These are phyloP conservation scores for Danionella cerebrum DNA, from an alignment of 2,113 vertebrate genomes.

Conservation along the genomic window DNA sequence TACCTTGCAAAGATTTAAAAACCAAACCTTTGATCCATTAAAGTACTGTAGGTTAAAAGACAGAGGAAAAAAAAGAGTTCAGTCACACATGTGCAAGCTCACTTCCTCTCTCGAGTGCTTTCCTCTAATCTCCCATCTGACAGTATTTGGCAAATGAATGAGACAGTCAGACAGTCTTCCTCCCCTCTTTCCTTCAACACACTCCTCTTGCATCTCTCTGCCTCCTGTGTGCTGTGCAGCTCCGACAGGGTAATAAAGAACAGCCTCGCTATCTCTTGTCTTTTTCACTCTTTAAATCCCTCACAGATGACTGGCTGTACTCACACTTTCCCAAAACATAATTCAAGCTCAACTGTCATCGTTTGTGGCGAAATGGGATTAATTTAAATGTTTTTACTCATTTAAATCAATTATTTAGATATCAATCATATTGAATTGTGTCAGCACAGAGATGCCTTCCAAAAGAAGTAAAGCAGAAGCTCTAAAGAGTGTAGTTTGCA, in stretches of 20 bases:
- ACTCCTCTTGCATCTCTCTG: background rate
- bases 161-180: conserved; percentile 35
- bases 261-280: conserved; percentile 2
- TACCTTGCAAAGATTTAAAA: too few species aligned
- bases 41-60: background rate
- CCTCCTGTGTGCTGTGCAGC: background rate
- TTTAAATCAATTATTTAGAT: too few species aligned
- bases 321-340: conserved; percentile 31
- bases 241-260: conserved; percentile 27
- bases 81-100: conserved; percentile 27
- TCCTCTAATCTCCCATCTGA: conserved; percentile 28
- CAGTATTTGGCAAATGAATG: conserved; percentile 32
- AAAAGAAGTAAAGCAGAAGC: too few species aligned
- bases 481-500: too few species aligned
- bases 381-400: too few species aligned
- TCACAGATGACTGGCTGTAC: conserved; percentile 42
- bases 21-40: too few species aligned
- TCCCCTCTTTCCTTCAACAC: conserved; percentile 14
- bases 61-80: conserved; percentile 8
- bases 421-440: too few species aligned
- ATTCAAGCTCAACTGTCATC: too few species aligned
- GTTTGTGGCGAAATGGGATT: too few species aligned
- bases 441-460: too few species aligned
- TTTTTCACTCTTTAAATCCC: conserved; percentile 37
- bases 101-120: conserved; percentile 31